Percentiles rank a stretch among this genome's conserved stretches.
phyloP scores from a whole-genome alignment of 2,113 vertebrate species.

The Butorides virescens region DNA sequence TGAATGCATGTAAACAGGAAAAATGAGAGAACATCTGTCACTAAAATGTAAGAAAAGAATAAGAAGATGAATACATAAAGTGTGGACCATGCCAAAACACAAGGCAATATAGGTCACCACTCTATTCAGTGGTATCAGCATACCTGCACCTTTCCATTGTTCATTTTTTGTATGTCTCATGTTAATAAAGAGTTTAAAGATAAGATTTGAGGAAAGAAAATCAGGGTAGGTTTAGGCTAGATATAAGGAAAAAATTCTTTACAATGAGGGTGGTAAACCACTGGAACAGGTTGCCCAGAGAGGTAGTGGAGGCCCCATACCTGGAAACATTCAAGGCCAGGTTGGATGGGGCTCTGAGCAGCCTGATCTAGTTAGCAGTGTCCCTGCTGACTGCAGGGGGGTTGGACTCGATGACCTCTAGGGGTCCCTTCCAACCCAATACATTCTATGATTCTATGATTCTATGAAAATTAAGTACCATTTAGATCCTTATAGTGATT shows the following conservation, averaged over 20 bases:
- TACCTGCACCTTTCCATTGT: neutral
- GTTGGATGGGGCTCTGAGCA: no score
- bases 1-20: neutral
- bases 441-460: no score
- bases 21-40: neutral
- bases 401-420: no score
- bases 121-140: neutral
- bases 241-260: no score
- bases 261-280: no score
- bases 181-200: neutral
- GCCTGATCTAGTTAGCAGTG: no score
- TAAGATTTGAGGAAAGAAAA: neutral
- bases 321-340: no score
- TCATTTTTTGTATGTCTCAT: neutral
- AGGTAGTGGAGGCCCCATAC: no score
- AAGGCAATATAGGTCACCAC: neutral
- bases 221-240: no score
- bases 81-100: neutral
- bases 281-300: no score
- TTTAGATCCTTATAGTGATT: neutral
- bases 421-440: no score
- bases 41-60: neutral
- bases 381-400: no score
- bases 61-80: neutral
- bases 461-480: fast-evolving